Percentiles rank a stretch among this genome's conserved stretches.
These are phyloP conservation scores for Argyrosomus regius DNA, from an alignment of 2,797 vertebrate species.

Conservation along the genomic window DNA sequence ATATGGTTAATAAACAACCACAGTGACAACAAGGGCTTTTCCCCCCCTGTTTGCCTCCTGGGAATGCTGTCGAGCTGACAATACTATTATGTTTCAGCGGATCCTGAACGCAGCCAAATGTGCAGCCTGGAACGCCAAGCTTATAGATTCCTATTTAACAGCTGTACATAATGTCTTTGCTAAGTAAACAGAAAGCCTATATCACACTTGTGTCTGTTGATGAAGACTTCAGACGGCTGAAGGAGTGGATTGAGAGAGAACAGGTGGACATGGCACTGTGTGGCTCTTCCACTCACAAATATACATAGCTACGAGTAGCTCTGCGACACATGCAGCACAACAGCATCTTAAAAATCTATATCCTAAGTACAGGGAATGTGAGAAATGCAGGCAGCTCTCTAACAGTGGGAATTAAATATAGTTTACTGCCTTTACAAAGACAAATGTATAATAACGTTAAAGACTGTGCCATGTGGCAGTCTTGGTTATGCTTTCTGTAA, in stretches of 20 bases:
- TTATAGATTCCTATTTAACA: conserved; percentile 41
- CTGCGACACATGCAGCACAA: not conserved
- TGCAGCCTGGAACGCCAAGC: not conserved
- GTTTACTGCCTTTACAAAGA: not conserved
- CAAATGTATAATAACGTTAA: not conserved
- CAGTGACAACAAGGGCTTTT: conserved; percentile 23
- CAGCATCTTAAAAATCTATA: not conserved
- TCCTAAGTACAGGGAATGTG: not conserved
- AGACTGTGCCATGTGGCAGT: conserved; percentile 7
- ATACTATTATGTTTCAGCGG: conserved; percentile 24
- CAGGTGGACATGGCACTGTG: conserved; percentile 68
- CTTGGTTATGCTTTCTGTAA: conserved; percentile 7
- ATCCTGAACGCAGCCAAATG: conserved; percentile 19
- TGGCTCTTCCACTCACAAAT: conserved; percentile 20
- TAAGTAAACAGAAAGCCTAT: conserved; percentile 37
- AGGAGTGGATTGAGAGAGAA: conserved; percentile 57
- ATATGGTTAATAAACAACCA: conserved; percentile 58
- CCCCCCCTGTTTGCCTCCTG: not conserved
- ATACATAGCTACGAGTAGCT: not conserved
- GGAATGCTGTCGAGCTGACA: conserved; percentile 20
- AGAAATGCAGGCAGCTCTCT: not conserved
- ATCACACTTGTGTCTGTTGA: conserved; percentile 27
- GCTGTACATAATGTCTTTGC: conserved; percentile 1
- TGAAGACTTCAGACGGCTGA: conserved; percentile 28
- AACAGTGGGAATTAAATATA: not conserved